These are phyloP conservation scores for Heloderma charlesbogerti DNA, from an alignment of 2,113 vertebrate species.

Conservation along the genomic window DNA sequence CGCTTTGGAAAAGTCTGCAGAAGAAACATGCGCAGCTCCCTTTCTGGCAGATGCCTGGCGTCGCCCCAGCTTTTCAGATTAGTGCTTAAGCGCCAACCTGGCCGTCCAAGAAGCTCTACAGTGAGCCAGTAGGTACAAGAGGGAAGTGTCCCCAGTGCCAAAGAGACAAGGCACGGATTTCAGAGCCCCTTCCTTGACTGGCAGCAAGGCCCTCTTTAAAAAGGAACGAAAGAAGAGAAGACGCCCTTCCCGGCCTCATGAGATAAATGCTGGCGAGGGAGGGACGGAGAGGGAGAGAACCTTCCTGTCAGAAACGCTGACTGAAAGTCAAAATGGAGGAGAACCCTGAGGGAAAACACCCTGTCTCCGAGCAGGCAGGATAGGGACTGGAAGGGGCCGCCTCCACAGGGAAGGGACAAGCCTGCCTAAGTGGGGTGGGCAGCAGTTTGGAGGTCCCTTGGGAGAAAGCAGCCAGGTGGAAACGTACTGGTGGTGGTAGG, in stretches of 20 bases:
- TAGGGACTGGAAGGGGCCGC: background rate
- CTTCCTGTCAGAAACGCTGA: too few species aligned
- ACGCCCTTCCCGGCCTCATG: background rate
- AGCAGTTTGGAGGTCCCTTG: too few species aligned
- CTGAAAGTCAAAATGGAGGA: too few species aligned
- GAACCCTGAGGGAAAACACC: background rate
- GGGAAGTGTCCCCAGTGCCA: background rate
- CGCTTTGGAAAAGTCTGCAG: background rate
- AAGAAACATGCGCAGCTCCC: background rate
- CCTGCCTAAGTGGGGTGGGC: too few species aligned
- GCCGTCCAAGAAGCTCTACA: background rate
- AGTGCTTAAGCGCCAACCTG: background rate
- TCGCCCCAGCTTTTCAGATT: background rate
- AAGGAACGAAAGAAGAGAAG: too few species aligned
- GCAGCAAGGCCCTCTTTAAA: too few species aligned
- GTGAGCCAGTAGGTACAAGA: background rate
- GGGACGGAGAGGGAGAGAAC: too few species aligned
- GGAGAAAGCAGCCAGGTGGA: too few species aligned
- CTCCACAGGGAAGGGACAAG: background rate
- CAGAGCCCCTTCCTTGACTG: background rate
- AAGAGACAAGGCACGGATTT: too few species aligned
- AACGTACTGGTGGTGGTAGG: too few species aligned
- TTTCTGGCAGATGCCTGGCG: background rate
- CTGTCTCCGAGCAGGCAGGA: background rate
- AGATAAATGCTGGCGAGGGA: background rate